Evolutionary conservation across 2,113 vertebrate species (phyloP), one percentile per base, ranked within the genome.

Genomic region (Oceanites oceanicus): DNA sequence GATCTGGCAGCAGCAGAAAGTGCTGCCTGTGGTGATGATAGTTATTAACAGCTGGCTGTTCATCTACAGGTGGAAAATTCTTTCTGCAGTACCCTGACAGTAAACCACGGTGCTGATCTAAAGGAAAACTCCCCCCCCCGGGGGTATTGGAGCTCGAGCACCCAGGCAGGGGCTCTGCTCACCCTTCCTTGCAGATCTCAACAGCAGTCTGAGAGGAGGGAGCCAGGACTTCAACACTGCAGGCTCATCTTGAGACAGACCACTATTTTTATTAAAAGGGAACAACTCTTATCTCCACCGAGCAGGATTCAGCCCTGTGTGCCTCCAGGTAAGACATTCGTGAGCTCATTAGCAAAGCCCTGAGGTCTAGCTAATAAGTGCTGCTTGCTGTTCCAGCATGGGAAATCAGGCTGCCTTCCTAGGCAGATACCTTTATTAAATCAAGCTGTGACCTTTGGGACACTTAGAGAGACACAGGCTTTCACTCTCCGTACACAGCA

Each of bases 261-360:
- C 30, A 7, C 17, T 7, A 7, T n/a, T 65, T 44, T 40, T 27
- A 6, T 45, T 27, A 49, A 17, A 61, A 72, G 7, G 62, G 42
- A 76, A 10, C 30, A 84, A 21, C 34, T 56, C 73, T 62, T 47
- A 50, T 36, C 52, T 61, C 36, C 63, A 47, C 23, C 0, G 1
- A 87, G 68, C 55, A 83, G 76, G 56, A 90, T 86, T 40, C 63
- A 83, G 22, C 81, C 45, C 44, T 9, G 5, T 55, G 56, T 79
- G 56, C 56, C 50, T 38, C 66, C 62, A 87, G 76, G 67, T 79
- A 76, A 90, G 72, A 71, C 50, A 36, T 58, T 45, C 58, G 36
- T 19, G n/a, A 92, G 89, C 56, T 96, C 76, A 66, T 92, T 75
- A 92, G 45, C 55, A 82, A 82, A 90, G n/a, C 81, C 81, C 81